Base-by-base conservation (phyloP, 2,888 invertebrate genomes). In the Tridacna crocea region DNA sequence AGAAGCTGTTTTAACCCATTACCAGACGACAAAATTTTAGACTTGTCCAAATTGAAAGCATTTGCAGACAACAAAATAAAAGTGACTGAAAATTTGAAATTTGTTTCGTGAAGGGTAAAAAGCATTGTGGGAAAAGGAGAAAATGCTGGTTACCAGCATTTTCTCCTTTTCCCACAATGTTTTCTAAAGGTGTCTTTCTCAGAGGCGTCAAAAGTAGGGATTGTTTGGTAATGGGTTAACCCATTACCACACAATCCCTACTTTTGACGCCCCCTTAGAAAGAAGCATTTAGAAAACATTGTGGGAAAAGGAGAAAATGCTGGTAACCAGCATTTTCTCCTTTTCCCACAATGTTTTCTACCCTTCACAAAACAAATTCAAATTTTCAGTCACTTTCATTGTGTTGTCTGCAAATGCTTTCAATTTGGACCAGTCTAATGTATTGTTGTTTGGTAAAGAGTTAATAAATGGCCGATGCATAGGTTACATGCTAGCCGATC, bases 271-370 rank as follows among this genome's bases (percentile, higher is more conserved):
- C 55, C n/a, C 19, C 19, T 55, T 3, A 15, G 10, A 19, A 19
- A 55, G 55, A 55, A 15, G 55, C 2, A 55, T 55, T 61, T 61
- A 4, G 61, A 61, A 61, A 61, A 24, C 1, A n/a, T 61, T 22
- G 61, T 24, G 24, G 24, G 22, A 61, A 61, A 61, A 24, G 19
- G 13, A 61, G 61, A 61, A 61, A 61, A 22, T 61, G 22, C 61
- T 61, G 17, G 19, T 19, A 55, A 55, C 19, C 17, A 55, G 15
- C 55, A 55, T 22, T 24, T 24, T 61, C 61, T 61, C 61, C 24
- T 61, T 24, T 61, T 61, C 22, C 61, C 22, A 24, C 61, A 61
- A 61, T 61, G 61, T 61, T 61, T 61, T 61, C 61, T 22, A 61
- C 55, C 10, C 19, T 55, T 55, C 10, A 1, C 1, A 3, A 55